Percentiles rank a stretch among this genome's conserved stretches.
These are phyloP conservation scores for Aplocera efformata DNA, from an alignment of 2,888 invertebrate species.

Conservation along the genomic window DNA sequence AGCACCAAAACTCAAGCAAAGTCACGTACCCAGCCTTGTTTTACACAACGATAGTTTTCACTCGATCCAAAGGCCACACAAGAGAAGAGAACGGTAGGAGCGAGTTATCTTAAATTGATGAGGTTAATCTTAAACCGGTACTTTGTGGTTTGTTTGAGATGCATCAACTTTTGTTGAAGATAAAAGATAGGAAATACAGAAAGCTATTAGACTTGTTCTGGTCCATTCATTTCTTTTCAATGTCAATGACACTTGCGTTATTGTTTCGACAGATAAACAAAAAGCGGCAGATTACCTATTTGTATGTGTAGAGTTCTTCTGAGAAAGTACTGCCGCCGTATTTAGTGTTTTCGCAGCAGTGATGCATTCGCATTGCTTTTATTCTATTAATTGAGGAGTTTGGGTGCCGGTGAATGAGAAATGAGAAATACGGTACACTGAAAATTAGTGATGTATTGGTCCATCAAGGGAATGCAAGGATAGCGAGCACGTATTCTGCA, in stretches of 20 bases:
- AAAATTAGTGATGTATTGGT: too few relatives aligned
- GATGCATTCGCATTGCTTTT: too few relatives aligned
- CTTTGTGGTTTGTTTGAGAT: slow-evolving; percentile 57
- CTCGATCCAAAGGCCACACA: slow-evolving; percentile 56
- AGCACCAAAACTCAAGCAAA: slow-evolving; percentile 3
- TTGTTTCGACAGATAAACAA: too few relatives aligned
- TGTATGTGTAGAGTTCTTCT: too few relatives aligned
- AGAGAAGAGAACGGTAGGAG: slow-evolving; percentile 55
- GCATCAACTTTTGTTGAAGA: slow-evolving; percentile 47
- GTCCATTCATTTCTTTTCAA: slow-evolving; percentile 25
- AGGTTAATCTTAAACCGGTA: slow-evolving; percentile 65
- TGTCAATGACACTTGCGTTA: neutral
- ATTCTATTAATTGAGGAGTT: too few relatives aligned
- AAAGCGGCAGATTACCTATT: too few relatives aligned
- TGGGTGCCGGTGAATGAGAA: too few relatives aligned
- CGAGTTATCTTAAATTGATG: slow-evolving; percentile 66
- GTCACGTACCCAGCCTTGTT: slow-evolving; percentile 10
- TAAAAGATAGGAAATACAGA: slow-evolving; percentile 43
- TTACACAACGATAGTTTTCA: slow-evolving; percentile 33
- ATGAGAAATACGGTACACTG: too few relatives aligned
- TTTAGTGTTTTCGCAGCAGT: too few relatives aligned
- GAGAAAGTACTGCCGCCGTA: too few relatives aligned
- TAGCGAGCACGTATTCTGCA: too few relatives aligned
- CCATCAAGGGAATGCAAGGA: too few relatives aligned
- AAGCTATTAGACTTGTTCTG: slow-evolving; percentile 40